A percentile compares a stretch with the other conserved stretches of the same genome.
These are phyloP conservation scores for Drosophila nigricruria DNA, from an alignment of 2,888 invertebrate genomes.

Conservation along the genomic window DNA sequence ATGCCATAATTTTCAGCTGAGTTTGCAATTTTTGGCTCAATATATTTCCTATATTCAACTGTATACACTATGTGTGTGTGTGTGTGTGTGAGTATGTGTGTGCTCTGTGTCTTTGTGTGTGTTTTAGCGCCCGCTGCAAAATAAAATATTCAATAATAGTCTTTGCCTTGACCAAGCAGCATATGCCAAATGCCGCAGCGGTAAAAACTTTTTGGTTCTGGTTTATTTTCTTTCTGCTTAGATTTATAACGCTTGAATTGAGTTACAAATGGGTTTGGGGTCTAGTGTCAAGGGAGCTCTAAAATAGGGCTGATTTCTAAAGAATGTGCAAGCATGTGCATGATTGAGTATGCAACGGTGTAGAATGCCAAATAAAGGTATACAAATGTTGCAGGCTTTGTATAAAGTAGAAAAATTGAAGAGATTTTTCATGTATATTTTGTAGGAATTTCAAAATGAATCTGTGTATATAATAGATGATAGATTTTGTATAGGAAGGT, in stretches of 20 bases:
- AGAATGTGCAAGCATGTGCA: background rate
- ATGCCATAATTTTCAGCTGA: slow-evolving; percentile 64
- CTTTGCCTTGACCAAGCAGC: slow-evolving; percentile 74
- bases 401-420: background rate
- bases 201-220: slow-evolving; percentile 26
- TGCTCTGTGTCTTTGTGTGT: too few species aligned
- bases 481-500: background rate
- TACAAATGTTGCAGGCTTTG: background rate
- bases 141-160: slow-evolving; percentile 75
- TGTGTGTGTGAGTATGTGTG: background rate
- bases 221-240: slow-evolving; percentile 6
- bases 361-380: background rate
- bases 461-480: too few species aligned
- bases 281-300: slow-evolving; percentile 7
- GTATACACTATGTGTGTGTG: background rate
- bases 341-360: background rate
- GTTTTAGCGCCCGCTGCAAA: slow-evolving; percentile 42
- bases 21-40: slow-evolving; percentile 59
- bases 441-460: background rate
- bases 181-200: slow-evolving; percentile 68
- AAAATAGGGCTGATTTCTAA: background rate
- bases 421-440: background rate
- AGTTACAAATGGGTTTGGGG: slow-evolving; percentile 1
- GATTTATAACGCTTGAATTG: slow-evolving; percentile 36
- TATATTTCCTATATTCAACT: slow-evolving; percentile 19